A percentile compares a stretch with the other conserved stretches of the same genome.
Conservation (phyloP, 2,797 vertebrate species). For the Cynodonichthys magdalenae region DNA sequence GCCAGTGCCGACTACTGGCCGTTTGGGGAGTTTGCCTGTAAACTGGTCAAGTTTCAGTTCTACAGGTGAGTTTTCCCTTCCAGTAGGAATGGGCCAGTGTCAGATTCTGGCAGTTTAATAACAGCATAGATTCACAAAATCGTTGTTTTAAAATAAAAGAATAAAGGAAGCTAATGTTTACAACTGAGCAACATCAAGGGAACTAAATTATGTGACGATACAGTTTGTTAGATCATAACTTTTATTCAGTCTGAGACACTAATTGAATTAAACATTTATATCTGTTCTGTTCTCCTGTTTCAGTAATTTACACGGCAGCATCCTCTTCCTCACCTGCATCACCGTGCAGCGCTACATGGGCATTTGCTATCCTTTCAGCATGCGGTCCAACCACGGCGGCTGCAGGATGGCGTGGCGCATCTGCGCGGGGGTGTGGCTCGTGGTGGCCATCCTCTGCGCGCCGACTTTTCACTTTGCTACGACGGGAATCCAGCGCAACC, state of each 20-base stretch:
- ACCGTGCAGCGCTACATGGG: conserved; percentile 95
- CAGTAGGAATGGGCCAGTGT: no score
- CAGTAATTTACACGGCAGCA: conserved; percentile 93
- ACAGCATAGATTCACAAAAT: no score
- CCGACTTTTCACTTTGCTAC: conserved; percentile 91
- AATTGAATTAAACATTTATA: no score
- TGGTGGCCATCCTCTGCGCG: conserved; percentile 83
- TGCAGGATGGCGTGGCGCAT: conserved; percentile 85
- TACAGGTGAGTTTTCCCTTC: conserved; percentile 77
- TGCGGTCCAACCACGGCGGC: conserved; percentile 88
- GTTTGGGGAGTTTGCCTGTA: conserved; percentile 91
- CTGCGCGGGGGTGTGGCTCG: conserved; percentile 86
- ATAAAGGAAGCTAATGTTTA: no score
- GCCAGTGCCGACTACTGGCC: conserved; percentile 94
- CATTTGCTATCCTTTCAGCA: conserved; percentile 90
- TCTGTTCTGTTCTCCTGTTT: conserved; percentile 2
- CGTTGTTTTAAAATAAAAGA: no score
- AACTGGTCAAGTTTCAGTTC: conserved; percentile 93
- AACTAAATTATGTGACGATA: no score
- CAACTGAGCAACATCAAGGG: no score
- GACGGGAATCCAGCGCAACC: conserved; percentile 90
- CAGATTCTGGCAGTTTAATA: no score
- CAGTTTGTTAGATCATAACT: no score
- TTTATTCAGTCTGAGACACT: no score
- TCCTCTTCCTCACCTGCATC: conserved; percentile 97